phyloP scores from a whole-genome alignment of 2,113 vertebrate species.

The Vulpes lagopus region DNA sequence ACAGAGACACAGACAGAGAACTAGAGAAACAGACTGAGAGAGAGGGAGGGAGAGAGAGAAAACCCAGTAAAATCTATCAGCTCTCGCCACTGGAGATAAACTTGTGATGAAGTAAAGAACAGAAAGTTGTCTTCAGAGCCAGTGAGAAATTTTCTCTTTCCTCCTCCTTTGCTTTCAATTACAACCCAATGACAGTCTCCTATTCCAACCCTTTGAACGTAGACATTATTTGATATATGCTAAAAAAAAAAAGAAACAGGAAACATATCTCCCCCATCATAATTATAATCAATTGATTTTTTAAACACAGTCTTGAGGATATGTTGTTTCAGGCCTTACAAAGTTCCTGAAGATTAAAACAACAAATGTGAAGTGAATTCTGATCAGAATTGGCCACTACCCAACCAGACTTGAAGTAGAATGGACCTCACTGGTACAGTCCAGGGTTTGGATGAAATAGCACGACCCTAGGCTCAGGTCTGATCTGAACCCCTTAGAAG shows the following conservation, averaged over 20 bases:
- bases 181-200: background rate
- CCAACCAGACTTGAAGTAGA: background rate
- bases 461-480: background rate
- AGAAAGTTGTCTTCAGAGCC: background rate
- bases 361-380: background rate
- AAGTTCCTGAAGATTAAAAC: background rate
- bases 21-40: background rate
- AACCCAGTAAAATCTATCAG: background rate
- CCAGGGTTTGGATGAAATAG: background rate
- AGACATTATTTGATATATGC: background rate
- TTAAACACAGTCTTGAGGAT: background rate
- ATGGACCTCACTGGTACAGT: background rate
- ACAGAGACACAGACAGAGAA: background rate
- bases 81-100: background rate
- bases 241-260: background rate
- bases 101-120: background rate
- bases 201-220: background rate
- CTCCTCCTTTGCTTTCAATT: background rate
- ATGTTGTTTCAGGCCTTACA: background rate
- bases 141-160: background rate
- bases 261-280: background rate
- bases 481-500: background rate
- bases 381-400: background rate
- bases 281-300: conserved; percentile 42
- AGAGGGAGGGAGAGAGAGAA: background rate